Percentiles rank a stretch among this genome's conserved stretches.
These are phyloP conservation scores for Zoroaster sp. DNA, from an alignment of 53 echinoderm and acorn worm genomes.

Conservation along the genomic window DNA sequence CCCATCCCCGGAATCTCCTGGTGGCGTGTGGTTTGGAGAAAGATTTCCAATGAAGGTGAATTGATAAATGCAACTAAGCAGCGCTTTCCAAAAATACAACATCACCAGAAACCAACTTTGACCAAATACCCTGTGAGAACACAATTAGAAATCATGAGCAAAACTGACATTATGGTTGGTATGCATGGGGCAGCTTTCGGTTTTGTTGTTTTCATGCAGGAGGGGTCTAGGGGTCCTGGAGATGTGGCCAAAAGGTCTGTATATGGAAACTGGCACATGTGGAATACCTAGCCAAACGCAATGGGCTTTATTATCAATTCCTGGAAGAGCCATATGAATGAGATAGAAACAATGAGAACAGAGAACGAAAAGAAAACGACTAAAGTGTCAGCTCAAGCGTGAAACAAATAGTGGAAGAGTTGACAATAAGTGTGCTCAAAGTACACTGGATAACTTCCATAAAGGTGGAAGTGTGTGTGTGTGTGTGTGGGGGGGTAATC, in stretches of 20 bases:
- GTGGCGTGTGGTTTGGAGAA: constrained; percentile 26
- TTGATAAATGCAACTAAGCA: neutral
- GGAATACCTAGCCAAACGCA: constrained; percentile 60
- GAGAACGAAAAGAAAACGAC: neutral
- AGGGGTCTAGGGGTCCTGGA: constrained; percentile 38
- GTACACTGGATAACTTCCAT: too few species aligned
- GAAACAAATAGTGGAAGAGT: constrained; percentile 12
- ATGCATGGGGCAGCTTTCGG: constrained; percentile 59
- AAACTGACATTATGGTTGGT: constrained; percentile 46
- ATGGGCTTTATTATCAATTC: constrained; percentile 35
- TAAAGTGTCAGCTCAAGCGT: constrained; percentile 2
- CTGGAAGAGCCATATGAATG: constrained; percentile 14
- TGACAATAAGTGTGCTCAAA: constrained; percentile 22
- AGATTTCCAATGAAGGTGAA: constrained; percentile 41
- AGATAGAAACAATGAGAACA: neutral
- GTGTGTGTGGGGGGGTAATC: too few species aligned
- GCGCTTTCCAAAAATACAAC: constrained; percentile 7
- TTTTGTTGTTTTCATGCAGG: constrained; percentile 35
- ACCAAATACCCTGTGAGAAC: neutral
- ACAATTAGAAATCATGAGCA: constrained; percentile 34
- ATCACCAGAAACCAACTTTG: constrained; percentile 8
- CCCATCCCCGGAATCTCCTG: constrained; percentile 37
- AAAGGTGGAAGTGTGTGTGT: too few species aligned
- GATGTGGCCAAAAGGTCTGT: constrained; percentile 36
- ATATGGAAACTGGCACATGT: constrained; percentile 59